phyloP scores from a whole-genome alignment of 1,140 invertebrate genomes.

The Papilio polytes region DNA sequence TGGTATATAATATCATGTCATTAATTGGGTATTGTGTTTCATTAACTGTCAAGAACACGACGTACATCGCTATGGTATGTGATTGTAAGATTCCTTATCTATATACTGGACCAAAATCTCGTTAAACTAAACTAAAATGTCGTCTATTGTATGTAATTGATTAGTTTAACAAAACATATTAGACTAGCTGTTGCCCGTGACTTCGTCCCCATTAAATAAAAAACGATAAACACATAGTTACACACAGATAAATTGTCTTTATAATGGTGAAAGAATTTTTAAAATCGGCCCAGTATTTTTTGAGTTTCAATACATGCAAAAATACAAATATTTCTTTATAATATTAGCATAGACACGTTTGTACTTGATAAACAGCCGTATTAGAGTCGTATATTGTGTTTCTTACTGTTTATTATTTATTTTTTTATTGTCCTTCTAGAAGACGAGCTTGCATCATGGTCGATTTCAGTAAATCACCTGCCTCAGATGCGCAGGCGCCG shows the following conservation, averaged over 20 bases:
- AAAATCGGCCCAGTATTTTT: too few species aligned
- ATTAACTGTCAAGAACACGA: conserved; percentile 6
- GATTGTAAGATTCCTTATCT: not conserved
- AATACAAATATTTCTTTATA: too few species aligned
- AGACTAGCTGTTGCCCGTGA: too few species aligned
- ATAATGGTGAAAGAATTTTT: too few species aligned
- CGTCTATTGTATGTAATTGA: too few species aligned
- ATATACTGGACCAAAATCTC: not conserved
- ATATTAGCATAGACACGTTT: too few species aligned
- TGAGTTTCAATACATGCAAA: too few species aligned
- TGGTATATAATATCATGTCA: not conserved
- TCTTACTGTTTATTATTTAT: not conserved
- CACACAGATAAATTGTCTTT: too few species aligned
- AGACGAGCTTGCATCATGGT: conserved; percentile 17
- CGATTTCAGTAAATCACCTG: conserved; percentile 30
- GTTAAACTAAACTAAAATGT: not conserved
- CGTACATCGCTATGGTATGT: not conserved
- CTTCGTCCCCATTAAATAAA: too few species aligned
- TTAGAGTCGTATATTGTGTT: not conserved
- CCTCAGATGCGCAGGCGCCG: conserved; percentile 59
- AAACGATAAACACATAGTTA: too few species aligned
- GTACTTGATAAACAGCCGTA: too few species aligned
- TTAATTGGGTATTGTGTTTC: conserved; percentile 21
- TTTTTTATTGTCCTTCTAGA: not conserved
- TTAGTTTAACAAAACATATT: too few species aligned